Conservation (phyloP, 2,113 vertebrate genomes). For the Galemys pyrenaicus region DNA sequence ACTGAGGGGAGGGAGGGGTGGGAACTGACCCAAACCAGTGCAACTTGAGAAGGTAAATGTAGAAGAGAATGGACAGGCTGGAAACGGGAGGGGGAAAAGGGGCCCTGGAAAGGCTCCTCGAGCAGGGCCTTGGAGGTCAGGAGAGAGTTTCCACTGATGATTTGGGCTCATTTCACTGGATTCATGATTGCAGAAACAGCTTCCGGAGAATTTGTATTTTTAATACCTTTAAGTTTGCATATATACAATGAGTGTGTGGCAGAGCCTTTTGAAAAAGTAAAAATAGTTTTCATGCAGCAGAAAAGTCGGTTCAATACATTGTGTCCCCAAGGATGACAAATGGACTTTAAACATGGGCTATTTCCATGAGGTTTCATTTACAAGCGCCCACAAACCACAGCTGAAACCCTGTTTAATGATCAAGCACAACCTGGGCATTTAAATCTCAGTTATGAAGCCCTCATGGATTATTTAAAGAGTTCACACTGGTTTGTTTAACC, state of each 20-base stretch:
- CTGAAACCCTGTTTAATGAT: conserved; percentile 30
- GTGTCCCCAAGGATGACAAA: background rate
- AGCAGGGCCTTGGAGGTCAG: background rate
- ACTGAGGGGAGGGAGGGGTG: background rate
- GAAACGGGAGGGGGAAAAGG: fast-evolving
- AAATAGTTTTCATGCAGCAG: background rate
- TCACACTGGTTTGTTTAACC: conserved; percentile 31
- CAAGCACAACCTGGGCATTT: background rate
- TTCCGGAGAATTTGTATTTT: background rate
- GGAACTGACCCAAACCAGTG: background rate
- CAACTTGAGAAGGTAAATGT: background rate
- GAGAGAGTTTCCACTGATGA: background rate
- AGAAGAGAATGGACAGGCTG: no score
- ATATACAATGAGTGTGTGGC: background rate
- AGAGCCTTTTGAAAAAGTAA: background rate
- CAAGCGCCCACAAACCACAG: conserved; percentile 6
- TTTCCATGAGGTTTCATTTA: conserved; percentile 28
- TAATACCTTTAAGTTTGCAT: background rate
- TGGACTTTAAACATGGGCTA: background rate
- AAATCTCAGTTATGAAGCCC: background rate
- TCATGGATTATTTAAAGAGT: conserved; percentile 54
- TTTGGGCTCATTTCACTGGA: background rate
- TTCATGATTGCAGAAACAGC: background rate
- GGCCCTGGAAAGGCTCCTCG: fast-evolving
- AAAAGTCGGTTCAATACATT: background rate